phyloP scores from a whole-genome alignment of 2,113 vertebrate genomes.

The Myotis brandtii region DNA sequence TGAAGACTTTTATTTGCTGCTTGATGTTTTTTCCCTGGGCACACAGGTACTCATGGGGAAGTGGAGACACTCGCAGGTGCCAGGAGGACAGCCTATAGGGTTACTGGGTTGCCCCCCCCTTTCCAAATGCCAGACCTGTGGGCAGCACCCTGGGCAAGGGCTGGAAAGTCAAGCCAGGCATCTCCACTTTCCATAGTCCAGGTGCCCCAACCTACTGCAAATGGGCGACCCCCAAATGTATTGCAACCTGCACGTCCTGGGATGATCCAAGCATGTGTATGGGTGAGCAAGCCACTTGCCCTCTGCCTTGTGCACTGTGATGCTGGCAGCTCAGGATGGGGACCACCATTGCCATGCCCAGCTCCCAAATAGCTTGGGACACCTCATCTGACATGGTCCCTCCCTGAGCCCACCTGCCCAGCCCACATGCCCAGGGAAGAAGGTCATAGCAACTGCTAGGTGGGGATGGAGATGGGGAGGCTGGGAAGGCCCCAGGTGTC shows the following conservation, averaged over 20 bases:
- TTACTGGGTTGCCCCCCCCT: background rate
- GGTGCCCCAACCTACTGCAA: fast-evolving
- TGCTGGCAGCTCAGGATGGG: background rate
- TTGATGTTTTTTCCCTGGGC: background rate
- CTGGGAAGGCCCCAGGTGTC: background rate
- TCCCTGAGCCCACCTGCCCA: too few species aligned
- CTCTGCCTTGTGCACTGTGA: background rate
- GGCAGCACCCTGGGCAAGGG: background rate
- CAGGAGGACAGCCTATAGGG: background rate
- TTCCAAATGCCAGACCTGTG: background rate
- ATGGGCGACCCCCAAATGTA: too few species aligned
- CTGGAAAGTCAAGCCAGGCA: background rate
- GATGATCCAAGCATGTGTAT: background rate
- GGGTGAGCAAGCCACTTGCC: background rate
- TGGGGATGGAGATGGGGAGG: background rate
- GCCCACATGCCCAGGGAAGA: background rate
- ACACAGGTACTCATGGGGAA: fast-evolving
- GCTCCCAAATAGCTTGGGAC: background rate
- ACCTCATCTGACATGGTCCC: too few species aligned
- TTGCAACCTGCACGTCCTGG: fast-evolving
- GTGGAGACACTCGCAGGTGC: background rate
- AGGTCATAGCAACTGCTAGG: background rate
- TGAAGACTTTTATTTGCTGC: background rate
- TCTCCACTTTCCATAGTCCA: background rate
- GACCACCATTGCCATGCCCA: background rate